Percentiles rank a stretch among this genome's conserved stretches.
phyloP scores from a whole-genome alignment of 2,797 vertebrate species.

The Scolopax bukidnonensis region DNA sequence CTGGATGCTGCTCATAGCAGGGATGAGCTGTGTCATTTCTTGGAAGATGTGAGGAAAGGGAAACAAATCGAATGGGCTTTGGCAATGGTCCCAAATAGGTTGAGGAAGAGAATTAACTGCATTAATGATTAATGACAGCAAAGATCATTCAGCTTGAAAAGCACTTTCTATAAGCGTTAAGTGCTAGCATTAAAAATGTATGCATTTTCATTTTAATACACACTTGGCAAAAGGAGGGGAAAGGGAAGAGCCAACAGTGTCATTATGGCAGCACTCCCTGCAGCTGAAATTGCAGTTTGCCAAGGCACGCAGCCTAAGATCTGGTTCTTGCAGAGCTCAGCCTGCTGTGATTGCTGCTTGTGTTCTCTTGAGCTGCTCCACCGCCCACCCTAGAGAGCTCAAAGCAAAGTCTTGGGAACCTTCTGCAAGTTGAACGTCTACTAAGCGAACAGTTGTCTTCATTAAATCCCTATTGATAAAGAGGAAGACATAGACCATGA shows the following conservation, averaged over 20 bases:
- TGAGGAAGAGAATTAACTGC: background rate
- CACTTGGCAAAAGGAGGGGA: background rate
- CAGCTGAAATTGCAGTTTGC: background rate
- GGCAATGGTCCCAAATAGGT: background rate
- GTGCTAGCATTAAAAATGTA: conserved; percentile 64
- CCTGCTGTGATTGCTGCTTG: background rate
- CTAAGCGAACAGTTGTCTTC: background rate
- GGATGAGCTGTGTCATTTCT: background rate
- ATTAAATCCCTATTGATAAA: background rate
- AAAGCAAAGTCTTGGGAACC: background rate
- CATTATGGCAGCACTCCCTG: background rate
- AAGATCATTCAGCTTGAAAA: conserved; percentile 42
- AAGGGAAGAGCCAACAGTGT: background rate
- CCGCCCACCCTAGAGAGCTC: background rate
- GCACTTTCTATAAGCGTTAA: conserved; percentile 40
- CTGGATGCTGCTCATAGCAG: background rate
- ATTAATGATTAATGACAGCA: conserved; percentile 57
- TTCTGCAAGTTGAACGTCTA: background rate
- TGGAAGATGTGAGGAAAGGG: background rate
- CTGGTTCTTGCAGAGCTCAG: background rate
- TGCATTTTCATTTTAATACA: conserved; percentile 22
- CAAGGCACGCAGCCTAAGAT: background rate
- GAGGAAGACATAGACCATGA: background rate
- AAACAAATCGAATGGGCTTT: background rate
- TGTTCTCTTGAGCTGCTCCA: background rate